Base-by-base conservation (phyloP, 2,888 invertebrate species). In the Atrina japonica region DNA sequence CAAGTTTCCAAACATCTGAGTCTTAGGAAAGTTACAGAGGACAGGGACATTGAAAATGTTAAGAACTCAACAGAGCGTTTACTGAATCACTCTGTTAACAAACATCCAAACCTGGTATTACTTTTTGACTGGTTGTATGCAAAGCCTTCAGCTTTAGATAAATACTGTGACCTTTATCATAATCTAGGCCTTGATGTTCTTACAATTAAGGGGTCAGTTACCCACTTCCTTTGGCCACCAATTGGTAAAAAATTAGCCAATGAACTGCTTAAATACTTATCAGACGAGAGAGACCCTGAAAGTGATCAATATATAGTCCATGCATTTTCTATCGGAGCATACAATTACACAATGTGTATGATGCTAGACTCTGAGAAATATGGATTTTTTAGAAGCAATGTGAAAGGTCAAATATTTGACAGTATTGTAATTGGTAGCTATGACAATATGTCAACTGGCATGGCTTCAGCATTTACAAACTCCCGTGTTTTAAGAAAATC, bases 271-370 rank as follows among this genome's bases (percentile, higher is more conserved):
- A 47, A 69, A 1, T 80, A 72, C 52, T 49, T 81, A 23, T 49
- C 61, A 41, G 18, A 29, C 9, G 45, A 66, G 3, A 40, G 66
- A 23, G 41, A 68, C 23, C 40, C 66, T 25, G 49, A 50, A 5
- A 30, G 64, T 9, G 70, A 77, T 21, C 58, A 66, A 29, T 65
- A 75, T 21, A 30, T 84, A 14, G 63, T 82, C 9, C 84, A 84
- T 55, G 81, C 78, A 1, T 78, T 79, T 61, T 84, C 83, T 1
- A 65, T 84, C 9, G 84, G 84, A 18, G 82, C 84, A 2, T 84
- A 78, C 63, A 73, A 74, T 45, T 83, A 79, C 55, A 79, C 58
- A 16, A 16, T 29, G 47, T 30, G 67, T 40, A 43, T 69, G 50
- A 65, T 67, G 23, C 47, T 41, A 29, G 53, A 66, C 5, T 58